These are phyloP conservation scores for Achatina immaculata DNA, from an alignment of 1,140 invertebrate species.

Conservation along the genomic window DNA sequence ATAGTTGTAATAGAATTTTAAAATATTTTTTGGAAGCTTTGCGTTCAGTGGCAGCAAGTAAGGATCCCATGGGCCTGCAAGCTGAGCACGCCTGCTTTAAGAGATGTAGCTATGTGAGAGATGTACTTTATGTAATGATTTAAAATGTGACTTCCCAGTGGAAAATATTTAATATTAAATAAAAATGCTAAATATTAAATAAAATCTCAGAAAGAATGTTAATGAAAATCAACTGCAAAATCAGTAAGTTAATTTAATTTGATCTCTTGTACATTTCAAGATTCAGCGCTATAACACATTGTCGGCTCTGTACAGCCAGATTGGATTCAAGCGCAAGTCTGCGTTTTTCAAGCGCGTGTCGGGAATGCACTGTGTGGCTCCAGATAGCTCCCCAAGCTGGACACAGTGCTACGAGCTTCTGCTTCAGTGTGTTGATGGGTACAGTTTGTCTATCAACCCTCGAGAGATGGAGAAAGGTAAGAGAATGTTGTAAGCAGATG, in stretches of 20 bases:
- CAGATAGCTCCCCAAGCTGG: constrained; percentile 91
- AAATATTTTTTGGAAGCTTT: no score
- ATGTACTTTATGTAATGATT: no score
- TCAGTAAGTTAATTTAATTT: not conserved
- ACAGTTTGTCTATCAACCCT: constrained; percentile 89
- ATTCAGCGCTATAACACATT: constrained; percentile 65
- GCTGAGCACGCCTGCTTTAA: no score
- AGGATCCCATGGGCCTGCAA: no score
- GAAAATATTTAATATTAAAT: no score
- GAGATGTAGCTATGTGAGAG: no score
- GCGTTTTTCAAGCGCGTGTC: constrained; percentile 93
- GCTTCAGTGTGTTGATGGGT: constrained; percentile 89
- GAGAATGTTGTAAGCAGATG: not conserved
- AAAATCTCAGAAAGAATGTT: no score
- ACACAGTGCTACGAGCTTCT: constrained; percentile 87
- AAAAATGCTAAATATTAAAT: no score
- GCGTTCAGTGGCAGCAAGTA: no score
- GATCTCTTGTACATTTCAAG: constrained; percentile 42
- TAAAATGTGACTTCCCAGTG: no score
- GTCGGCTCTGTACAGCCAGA: constrained; percentile 85
- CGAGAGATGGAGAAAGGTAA: constrained; percentile 77
- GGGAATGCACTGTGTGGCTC: constrained; percentile 87
- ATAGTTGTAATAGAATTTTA: no score
- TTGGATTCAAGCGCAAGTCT: constrained; percentile 92
- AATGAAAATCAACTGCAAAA: no score